Evolutionary conservation across 2,888 invertebrate genomes (phyloP).

Genomic region (Venusia cambrica): DNA sequence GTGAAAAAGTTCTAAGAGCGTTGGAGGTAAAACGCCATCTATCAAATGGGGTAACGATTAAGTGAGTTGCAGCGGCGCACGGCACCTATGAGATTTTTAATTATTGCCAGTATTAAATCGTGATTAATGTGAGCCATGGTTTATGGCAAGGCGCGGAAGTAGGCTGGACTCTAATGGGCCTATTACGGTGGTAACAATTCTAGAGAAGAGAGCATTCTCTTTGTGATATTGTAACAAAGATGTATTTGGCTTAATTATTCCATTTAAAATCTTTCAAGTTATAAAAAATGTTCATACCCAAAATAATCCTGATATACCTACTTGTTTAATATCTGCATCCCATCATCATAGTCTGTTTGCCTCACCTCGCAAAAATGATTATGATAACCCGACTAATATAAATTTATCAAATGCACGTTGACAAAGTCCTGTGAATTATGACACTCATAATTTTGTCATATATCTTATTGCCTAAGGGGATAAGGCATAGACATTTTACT

Average conservation of each 20-base stretch:
- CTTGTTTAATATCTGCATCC: no score
- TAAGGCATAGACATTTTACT: slow-evolving; percentile 36
- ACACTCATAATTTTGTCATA: slow-evolving; percentile 69
- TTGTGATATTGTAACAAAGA: no score
- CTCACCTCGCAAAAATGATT: slow-evolving; percentile 42
- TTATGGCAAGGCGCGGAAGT: slow-evolving; percentile 32
- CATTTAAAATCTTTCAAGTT: no score
- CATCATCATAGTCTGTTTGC: no score
- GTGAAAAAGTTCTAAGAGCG: slow-evolving; percentile 51
- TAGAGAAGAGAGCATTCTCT: no score
- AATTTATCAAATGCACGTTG: slow-evolving; percentile 66
- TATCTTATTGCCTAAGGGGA: slow-evolving; percentile 56
- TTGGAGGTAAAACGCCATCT: slow-evolving; percentile 54
- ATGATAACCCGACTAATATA: slow-evolving; percentile 57
- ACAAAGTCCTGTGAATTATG: slow-evolving; percentile 69
- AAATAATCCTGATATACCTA: no score
- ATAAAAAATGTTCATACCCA: no score
- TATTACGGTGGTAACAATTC: no score
- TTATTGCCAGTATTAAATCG: slow-evolving; percentile 64
- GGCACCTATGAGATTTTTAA: slow-evolving; percentile 71
- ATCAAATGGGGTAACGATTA: slow-evolving; percentile 72
- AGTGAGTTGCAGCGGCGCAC: slow-evolving; percentile 59
- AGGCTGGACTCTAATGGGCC: slow-evolving; percentile 6
- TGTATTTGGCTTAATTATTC: no score
- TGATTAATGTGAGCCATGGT: slow-evolving; percentile 57